These are phyloP conservation scores for Cantharis nigra DNA, from an alignment of 2,888 invertebrate genomes.

Conservation along the genomic window DNA sequence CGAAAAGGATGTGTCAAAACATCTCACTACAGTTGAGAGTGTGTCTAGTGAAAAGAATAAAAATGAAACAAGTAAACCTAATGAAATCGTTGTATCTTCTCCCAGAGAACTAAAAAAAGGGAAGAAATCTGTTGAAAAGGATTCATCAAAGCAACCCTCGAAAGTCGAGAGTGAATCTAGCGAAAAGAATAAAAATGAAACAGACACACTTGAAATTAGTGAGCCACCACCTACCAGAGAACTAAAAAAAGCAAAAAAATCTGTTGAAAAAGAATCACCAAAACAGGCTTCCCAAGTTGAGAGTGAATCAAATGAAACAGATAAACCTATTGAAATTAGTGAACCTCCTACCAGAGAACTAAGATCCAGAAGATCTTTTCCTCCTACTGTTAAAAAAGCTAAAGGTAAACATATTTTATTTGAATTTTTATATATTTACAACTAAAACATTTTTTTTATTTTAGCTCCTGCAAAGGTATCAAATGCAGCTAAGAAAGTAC, in stretches of 20 bases:
- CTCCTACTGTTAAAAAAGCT: not conserved
- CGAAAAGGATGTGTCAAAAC: not conserved
- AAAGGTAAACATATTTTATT: not conserved
- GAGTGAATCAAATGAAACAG: not conserved
- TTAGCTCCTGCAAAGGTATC: not conserved
- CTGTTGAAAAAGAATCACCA: not conserved
- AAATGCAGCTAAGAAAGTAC: not conserved
- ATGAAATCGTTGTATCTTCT: too few relatives aligned
- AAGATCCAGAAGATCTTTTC: not conserved
- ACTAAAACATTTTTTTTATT: not conserved
- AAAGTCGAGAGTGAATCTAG: too few relatives aligned
- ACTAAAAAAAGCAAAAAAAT: not conserved
- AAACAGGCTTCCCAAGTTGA: not conserved
- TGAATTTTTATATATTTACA: not conserved
- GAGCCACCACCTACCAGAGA: not conserved
- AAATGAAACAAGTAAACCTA: not conserved
- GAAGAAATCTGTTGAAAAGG: too few relatives aligned
- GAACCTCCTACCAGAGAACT: not conserved
- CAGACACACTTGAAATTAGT: not conserved
- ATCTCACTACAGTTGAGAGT: not conserved
- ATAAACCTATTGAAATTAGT: not conserved
- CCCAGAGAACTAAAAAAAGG: too few relatives aligned
- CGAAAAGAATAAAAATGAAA: too few relatives aligned
- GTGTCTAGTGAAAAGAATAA: not conserved
- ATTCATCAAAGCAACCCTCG: too few relatives aligned